phyloP scores from a whole-genome alignment of 2,113 vertebrate species.

The Coryphaenoides rupestris region DNA sequence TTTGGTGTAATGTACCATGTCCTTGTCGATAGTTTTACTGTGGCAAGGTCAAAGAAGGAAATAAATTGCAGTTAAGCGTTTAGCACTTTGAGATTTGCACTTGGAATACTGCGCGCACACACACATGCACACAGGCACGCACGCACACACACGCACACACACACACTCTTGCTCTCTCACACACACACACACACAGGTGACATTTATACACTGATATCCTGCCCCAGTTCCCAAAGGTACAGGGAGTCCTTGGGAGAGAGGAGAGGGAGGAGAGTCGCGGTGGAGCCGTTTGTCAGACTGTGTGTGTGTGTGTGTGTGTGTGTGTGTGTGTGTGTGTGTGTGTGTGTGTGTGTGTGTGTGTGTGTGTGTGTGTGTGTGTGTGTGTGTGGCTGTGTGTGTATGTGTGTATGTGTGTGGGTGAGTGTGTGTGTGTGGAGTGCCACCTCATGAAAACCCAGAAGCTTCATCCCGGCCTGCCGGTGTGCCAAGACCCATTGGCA shows the following conservation, averaged over 20 bases:
- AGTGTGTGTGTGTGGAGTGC: constrained; percentile 28
- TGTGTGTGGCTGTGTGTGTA: too few relatives aligned
- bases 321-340: too few relatives aligned
- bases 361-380: too few relatives aligned
- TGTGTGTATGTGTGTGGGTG: too few relatives aligned
- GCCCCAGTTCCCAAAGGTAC: constrained; percentile 35
- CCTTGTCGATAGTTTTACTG: background rate
- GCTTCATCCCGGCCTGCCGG: constrained; percentile 51
- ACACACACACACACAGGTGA: constrained; percentile 14
- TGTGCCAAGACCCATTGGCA: constrained; percentile 64
- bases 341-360: background rate
- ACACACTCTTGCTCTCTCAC: constrained; percentile 8
- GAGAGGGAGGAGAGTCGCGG: constrained; percentile 21
- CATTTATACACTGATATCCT: constrained; percentile 14
- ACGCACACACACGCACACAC: constrained; percentile 34
- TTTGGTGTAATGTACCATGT: background rate
- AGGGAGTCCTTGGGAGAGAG: constrained; percentile 53
- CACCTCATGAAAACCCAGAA: constrained; percentile 56
- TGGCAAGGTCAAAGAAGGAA: background rate
- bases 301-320: too few relatives aligned
- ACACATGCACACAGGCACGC: constrained; percentile 9
- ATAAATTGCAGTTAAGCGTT: background rate
- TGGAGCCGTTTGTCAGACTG: constrained; percentile 51
- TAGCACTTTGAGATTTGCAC: too few relatives aligned
- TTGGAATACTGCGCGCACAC: constrained; percentile 2